Conservation (phyloP, 2,113 vertebrate genomes). For the Mormoops blainvillei region DNA sequence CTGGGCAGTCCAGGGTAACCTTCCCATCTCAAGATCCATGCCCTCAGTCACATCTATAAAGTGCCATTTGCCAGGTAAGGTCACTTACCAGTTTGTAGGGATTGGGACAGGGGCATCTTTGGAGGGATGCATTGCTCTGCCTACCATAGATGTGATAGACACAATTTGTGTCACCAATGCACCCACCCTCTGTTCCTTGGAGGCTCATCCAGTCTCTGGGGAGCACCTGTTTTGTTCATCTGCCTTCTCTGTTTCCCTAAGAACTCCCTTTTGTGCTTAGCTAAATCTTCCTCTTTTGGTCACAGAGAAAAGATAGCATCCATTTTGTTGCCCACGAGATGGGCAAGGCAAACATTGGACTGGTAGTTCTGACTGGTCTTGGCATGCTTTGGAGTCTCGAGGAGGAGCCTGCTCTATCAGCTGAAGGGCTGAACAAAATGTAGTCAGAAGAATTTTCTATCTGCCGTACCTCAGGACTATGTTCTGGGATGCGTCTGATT, state of each 20-base stretch:
- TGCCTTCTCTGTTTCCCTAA: background rate
- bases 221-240: background rate
- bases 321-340: background rate
- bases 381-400: background rate
- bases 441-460: too few relatives aligned
- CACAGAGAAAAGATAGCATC: background rate
- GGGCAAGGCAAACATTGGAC: background rate
- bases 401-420: background rate
- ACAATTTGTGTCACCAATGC: rapidly evolving
- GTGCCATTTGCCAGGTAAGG: background rate
- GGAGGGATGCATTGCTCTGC: background rate
- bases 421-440: background rate
- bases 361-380: background rate
- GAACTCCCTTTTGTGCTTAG: background rate
- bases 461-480: background rate
- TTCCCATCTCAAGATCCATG: background rate
- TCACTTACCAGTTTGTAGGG: background rate
- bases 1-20: background rate
- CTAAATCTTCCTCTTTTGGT: background rate
- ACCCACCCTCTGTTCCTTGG: background rate
- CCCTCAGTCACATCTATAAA: background rate
- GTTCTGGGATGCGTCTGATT: background rate
- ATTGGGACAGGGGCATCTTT: background rate
- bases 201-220: background rate
- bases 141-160: background rate